Conservation (phyloP, 2,113 vertebrate genomes). For the Plecotus auritus region DNA sequence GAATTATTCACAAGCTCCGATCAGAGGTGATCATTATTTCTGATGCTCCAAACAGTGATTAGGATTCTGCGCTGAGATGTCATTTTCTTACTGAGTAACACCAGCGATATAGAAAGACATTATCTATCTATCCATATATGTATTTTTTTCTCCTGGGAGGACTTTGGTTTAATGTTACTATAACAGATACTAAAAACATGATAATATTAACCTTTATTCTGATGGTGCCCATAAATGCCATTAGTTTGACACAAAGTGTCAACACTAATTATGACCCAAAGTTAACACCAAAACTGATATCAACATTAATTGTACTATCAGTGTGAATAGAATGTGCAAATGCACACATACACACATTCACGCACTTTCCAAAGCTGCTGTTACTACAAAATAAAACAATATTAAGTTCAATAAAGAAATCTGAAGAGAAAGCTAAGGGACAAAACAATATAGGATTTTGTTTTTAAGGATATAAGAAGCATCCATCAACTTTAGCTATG, state of each 20-base stretch:
- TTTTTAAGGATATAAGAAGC: conserved; percentile 17
- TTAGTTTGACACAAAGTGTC: conserved; percentile 79
- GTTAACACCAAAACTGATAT: conserved; percentile 85
- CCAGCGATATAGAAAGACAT: conserved; percentile 64
- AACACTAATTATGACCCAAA: conserved; percentile 85
- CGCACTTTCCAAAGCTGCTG: conserved; percentile 45
- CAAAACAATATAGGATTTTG: not conserved
- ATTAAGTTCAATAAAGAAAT: conserved; percentile 70
- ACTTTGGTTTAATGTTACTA: conserved; percentile 68
- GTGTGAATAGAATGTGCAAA: conserved; percentile 72
- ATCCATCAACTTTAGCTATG: not conserved
- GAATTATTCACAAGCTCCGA: conserved; percentile 85
- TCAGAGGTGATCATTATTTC: conserved; percentile 88
- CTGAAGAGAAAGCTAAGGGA: conserved; percentile 44
- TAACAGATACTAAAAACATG: conserved; percentile 66
- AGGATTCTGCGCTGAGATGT: conserved; percentile 82
- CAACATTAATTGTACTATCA: conserved; percentile 83
- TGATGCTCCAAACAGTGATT: conserved; percentile 85
- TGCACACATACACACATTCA: not conserved
- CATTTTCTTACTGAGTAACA: conserved; percentile 81
- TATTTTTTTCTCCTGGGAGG: conserved; percentile 77
- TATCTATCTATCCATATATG: conserved; percentile 62
- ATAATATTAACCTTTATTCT: conserved; percentile 74
- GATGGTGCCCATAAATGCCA: conserved; percentile 74
- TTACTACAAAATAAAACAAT: conserved; percentile 72